phyloP scores from a whole-genome alignment of 2,113 vertebrate species.

The Indri indri region DNA sequence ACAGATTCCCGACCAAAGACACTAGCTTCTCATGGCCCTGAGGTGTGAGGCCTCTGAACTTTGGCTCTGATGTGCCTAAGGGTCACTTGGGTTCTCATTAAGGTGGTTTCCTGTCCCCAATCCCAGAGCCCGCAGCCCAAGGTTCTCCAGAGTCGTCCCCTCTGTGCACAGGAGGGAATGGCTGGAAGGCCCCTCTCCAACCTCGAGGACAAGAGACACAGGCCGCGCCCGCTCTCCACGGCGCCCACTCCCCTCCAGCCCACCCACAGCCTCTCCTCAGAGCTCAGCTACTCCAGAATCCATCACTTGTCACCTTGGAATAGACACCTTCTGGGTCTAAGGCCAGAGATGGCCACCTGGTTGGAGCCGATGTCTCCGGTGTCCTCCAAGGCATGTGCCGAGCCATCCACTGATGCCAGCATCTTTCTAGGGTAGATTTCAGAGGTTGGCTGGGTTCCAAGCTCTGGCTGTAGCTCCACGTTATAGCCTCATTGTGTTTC shows the following conservation, averaged over 20 bases:
- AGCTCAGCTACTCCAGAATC: not conserved
- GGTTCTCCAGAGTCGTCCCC: too few species aligned
- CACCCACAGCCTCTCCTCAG: not conserved
- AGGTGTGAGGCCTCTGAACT: not conserved
- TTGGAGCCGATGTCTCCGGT: accelerated
- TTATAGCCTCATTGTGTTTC: accelerated
- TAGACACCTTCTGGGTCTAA: accelerated
- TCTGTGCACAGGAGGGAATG: too few species aligned
- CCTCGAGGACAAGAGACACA: not conserved
- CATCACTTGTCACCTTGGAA: accelerated
- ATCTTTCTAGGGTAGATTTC: not conserved
- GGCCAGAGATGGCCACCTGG: accelerated
- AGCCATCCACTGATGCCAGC: accelerated
- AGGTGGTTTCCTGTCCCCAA: not conserved
- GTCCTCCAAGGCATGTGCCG: accelerated
- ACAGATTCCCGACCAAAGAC: accelerated
- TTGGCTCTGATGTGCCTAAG: not conserved
- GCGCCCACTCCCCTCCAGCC: accelerated
- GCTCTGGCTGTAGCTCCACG: too few species aligned
- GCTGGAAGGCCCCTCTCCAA: too few species aligned
- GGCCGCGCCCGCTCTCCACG: accelerated
- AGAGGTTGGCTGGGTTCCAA: not conserved
- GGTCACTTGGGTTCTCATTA: accelerated
- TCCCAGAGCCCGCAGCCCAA: not conserved
- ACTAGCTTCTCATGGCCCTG: not conserved